phyloP scores from a whole-genome alignment of 2,888 invertebrate genomes.

The Deroplatys truncata region DNA sequence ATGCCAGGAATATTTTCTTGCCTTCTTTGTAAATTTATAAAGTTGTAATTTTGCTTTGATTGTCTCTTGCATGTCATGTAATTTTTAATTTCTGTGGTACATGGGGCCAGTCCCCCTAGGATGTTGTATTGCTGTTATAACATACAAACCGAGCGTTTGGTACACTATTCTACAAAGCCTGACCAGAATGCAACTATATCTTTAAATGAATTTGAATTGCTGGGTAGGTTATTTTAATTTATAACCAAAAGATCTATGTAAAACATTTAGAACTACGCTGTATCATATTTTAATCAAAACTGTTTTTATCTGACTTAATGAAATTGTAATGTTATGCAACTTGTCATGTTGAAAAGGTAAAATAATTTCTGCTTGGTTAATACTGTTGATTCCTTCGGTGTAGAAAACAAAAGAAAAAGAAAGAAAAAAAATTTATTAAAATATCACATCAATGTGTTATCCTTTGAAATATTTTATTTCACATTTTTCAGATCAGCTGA shows the following conservation, averaged over 20 bases:
- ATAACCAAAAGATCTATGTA: neutral
- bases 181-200: neutral
- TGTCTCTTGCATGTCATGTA: neutral
- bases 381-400: neutral
- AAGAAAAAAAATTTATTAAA: neutral
- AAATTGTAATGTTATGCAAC: neutral
- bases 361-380: neutral
- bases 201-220: neutral
- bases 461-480: neutral
- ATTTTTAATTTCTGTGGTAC: neutral
- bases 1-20: neutral
- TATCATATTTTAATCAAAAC: neutral
- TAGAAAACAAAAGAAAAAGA: neutral
- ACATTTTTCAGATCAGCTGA: neutral
- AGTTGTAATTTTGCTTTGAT: neutral
- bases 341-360: neutral
- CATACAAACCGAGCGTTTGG: neutral
- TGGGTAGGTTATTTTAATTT: neutral
- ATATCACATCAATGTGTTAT: neutral
- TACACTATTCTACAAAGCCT: neutral
- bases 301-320: neutral
- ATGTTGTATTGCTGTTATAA: neutral
- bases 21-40: neutral
- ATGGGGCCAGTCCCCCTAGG: neutral
- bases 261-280: neutral